Evolutionary conservation across 2,113 vertebrate genomes (phyloP).

Genomic region (Platysternon megacephalum): DNA sequence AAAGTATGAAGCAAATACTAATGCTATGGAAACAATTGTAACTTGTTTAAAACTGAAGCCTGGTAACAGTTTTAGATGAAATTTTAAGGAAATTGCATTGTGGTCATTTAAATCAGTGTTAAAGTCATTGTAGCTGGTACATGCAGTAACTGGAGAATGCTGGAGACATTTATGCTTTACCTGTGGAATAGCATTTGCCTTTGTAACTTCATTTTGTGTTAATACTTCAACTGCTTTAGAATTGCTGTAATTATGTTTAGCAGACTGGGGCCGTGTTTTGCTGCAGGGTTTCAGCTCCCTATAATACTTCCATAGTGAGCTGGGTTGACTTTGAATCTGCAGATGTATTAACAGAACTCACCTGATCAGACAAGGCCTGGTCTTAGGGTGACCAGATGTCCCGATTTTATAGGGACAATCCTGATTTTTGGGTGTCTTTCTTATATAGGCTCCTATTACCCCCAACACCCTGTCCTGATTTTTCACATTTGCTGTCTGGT

Average conservation of each 20-base stretch:
- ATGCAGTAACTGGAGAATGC: constrained; percentile 2
- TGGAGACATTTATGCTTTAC: not conserved
- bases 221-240: not conserved
- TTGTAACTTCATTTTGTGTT: not conserved
- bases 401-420: too few species aligned
- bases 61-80: not conserved
- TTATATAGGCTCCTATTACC: too few species aligned
- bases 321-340: not conserved
- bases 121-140: not conserved
- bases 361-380: too few species aligned
- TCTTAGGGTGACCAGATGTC: too few species aligned
- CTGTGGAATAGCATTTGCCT: not conserved
- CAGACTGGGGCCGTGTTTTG: not conserved
- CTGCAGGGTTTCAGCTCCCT: not conserved
- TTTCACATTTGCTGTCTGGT: too few species aligned
- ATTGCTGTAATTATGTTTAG: not conserved
- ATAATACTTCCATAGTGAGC: not conserved
- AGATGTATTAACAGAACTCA: not conserved
- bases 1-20: not conserved
- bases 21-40: not conserved
- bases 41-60: not conserved
- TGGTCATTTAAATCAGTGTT: not conserved
- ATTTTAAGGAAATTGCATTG: not conserved
- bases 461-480: too few species aligned
- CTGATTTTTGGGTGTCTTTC: too few species aligned